Conservation (phyloP, 1,140 invertebrate genomes). For the Drosophila miranda region DNA sequence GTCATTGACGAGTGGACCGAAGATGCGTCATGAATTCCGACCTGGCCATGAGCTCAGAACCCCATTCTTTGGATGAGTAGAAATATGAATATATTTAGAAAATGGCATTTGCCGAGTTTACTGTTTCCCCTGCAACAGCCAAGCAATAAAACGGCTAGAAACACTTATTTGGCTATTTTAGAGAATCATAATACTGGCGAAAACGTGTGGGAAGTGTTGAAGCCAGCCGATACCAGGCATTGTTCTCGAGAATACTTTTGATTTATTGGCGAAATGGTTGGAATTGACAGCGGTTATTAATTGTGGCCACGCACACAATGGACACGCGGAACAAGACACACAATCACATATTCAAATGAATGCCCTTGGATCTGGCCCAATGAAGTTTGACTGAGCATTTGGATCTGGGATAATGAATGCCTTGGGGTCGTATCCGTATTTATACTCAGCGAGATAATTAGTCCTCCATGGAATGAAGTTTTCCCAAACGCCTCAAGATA, state of each 20-base stretch:
- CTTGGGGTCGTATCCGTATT: neutral
- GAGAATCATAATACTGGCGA: conserved; percentile 20
- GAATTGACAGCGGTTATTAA: conserved; percentile 48
- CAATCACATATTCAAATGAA: conserved; percentile 35
- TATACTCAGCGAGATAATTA: neutral
- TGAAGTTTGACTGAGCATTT: conserved; percentile 23
- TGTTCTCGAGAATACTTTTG: conserved; percentile 39
- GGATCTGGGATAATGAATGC: neutral
- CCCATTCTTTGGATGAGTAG: conserved; percentile 25
- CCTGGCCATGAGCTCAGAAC: conserved; percentile 49
- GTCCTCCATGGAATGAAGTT: neutral
- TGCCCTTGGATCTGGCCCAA: conserved; percentile 36
- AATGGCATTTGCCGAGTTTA: conserved; percentile 12
- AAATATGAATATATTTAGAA: conserved; percentile 10
- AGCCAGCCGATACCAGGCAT: conserved; percentile 16
- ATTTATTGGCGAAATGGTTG: conserved; percentile 48
- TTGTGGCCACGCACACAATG: conserved; percentile 30
- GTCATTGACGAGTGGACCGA: conserved; percentile 45
- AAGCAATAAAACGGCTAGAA: conserved; percentile 28
- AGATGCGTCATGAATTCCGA: conserved; percentile 63
- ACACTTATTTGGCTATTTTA: conserved; percentile 24
- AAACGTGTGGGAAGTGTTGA: conserved; percentile 41
- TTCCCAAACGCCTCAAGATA: neutral
- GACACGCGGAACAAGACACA: conserved; percentile 31
- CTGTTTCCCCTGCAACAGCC: no score